A percentile compares a stretch with the other conserved stretches of the same genome.
These are phyloP conservation scores for Scaptomyza tumidula DNA, from an alignment of 2,888 invertebrate genomes.

Conservation along the genomic window DNA sequence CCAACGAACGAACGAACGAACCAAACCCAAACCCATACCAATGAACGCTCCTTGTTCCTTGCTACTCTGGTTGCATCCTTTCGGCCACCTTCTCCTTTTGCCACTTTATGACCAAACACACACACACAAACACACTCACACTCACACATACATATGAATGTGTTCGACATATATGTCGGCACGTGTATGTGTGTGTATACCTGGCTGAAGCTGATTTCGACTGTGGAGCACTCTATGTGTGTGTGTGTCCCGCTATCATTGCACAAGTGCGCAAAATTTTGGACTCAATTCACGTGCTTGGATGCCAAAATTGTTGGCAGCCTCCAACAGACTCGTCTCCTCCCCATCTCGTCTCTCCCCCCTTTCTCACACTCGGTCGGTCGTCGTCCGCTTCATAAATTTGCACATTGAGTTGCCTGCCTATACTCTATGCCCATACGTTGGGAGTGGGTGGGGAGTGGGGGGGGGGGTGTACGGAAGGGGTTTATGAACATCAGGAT, in stretches of 20 bases:
- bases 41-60: conserved; percentile 26
- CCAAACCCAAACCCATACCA: conserved; percentile 51
- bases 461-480: too few relatives aligned
- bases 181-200: conserved; percentile 41
- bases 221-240: conserved; percentile 31
- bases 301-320: conserved; percentile 81
- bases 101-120: conserved; percentile 33
- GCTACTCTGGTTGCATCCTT: conserved; percentile 19
- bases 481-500: conserved; percentile 1
- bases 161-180: conserved; percentile 21
- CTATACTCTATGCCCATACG: neutral
- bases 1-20: conserved; percentile 43
- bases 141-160: conserved; percentile 11
- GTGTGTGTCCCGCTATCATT: conserved; percentile 66
- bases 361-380: conserved; percentile 23
- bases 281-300: conserved; percentile 82
- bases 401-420: conserved; percentile 75
- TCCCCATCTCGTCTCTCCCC: neutral
- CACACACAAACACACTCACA: conserved; percentile 6
- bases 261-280: conserved; percentile 81
- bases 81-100: conserved; percentile 3
- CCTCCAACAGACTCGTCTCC: conserved; percentile 49
- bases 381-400: conserved; percentile 74
- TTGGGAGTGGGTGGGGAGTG: neutral
- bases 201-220: conserved; percentile 43